A percentile compares a stretch with the other conserved stretches of the same genome.
phyloP scores from a whole-genome alignment of 2,113 vertebrate genomes.

The Atherinomorus stipes region DNA sequence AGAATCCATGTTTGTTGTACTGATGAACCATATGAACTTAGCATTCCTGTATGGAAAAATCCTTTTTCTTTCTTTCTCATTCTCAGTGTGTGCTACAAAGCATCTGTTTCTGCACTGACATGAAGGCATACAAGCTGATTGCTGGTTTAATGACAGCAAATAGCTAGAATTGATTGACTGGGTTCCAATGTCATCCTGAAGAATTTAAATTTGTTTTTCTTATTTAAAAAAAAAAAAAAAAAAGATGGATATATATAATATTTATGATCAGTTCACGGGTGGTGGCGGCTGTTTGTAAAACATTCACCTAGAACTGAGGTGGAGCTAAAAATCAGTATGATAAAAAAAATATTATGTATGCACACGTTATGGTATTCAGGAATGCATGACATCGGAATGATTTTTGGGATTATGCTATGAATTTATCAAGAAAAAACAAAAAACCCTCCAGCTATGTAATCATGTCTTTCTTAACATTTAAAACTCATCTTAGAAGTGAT shows the following conservation, averaged over 20 bases:
- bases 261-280: slow-evolving; percentile 16
- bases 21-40: slow-evolving; percentile 48
- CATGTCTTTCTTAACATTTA: slow-evolving; percentile 46
- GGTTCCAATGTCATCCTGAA: slow-evolving; percentile 54
- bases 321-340: slow-evolving; percentile 45
- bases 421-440: slow-evolving; percentile 53
- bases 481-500: slow-evolving; percentile 22
- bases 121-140: slow-evolving; percentile 78
- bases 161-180: slow-evolving; percentile 73
- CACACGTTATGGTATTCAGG: slow-evolving; percentile 68
- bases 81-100: slow-evolving; percentile 39
- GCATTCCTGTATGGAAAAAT: slow-evolving; percentile 46
- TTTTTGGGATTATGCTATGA: slow-evolving; percentile 70
- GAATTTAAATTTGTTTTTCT: too few species aligned
- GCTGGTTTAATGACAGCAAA: slow-evolving; percentile 77
- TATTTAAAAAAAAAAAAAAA: slow-evolving; percentile 3
- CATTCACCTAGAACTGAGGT: slow-evolving; percentile 35
- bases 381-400: slow-evolving; percentile 79
- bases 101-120: slow-evolving; percentile 79
- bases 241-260: not conserved
- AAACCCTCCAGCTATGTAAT: slow-evolving; percentile 55
- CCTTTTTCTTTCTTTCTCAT: slow-evolving; percentile 10
- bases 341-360: slow-evolving; percentile 47
- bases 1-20: slow-evolving; percentile 17
- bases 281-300: slow-evolving; percentile 23